Conservation (phyloP, 2,888 invertebrate genomes). For the Physocephala rufipes region DNA sequence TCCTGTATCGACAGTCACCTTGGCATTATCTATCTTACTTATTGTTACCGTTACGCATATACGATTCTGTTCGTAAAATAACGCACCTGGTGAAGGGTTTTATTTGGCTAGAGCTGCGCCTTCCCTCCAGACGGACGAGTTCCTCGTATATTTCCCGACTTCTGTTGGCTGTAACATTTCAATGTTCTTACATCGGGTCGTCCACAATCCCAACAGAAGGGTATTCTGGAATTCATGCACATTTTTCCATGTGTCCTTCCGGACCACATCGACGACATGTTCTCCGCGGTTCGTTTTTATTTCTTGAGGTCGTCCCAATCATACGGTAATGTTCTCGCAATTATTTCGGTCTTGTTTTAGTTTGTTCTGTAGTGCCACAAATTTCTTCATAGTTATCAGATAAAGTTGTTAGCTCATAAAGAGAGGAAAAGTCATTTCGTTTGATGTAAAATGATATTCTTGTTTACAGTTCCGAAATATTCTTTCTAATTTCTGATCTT, state of each 20-base stretch:
- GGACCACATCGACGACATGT: not conserved
- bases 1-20: not conserved
- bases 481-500: not conserved
- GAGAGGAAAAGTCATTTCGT: not conserved
- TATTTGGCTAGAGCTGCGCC: not conserved
- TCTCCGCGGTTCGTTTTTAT: not conserved
- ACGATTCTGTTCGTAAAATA: not conserved
- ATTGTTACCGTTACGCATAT: not conserved
- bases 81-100: not conserved
- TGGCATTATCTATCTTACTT: not conserved
- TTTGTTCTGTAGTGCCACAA: too few relatives aligned
- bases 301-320: not conserved
- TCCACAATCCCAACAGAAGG: not conserved
- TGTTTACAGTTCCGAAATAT: not conserved
- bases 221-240: not conserved
- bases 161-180: not conserved
- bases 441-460: not conserved
- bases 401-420: not conserved
- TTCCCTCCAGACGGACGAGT: not conserved
- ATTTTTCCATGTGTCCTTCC: constrained; percentile 1
- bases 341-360: not conserved
- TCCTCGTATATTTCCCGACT: not conserved
- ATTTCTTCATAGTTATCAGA: too few relatives aligned
- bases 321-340: not conserved
- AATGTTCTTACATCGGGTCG: not conserved